Percentiles rank a stretch among this genome's conserved stretches.
phyloP scores from a whole-genome alignment of 1,140 invertebrate genomes.

The Coboldia fuscipes region DNA sequence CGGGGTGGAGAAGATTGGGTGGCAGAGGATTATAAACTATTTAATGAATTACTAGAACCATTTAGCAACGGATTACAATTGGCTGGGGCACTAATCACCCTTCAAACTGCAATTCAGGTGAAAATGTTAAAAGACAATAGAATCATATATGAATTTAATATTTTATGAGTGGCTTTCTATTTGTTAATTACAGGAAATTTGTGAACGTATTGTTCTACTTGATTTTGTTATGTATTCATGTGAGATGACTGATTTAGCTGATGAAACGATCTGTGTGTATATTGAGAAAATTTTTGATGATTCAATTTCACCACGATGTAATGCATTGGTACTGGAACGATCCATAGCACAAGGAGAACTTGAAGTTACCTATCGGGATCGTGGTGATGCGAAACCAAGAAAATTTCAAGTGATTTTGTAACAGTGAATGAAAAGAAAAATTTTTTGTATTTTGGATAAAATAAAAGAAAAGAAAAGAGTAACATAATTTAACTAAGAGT shows the following conservation, averaged over 20 bases:
- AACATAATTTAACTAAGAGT: no score
- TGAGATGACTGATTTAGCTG: constrained; percentile 24
- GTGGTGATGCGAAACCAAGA: no score
- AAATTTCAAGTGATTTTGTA: no score
- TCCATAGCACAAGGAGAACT: no score
- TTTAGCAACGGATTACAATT: constrained; percentile 7
- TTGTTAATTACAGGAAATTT: constrained; percentile 24
- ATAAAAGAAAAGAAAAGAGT: no score
- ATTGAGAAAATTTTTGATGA: constrained; percentile 32
- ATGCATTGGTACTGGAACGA: no score
- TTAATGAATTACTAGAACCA: constrained; percentile 5
- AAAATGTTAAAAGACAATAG: neutral
- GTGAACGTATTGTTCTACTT: constrained; percentile 43
- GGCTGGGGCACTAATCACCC: constrained; percentile 13
- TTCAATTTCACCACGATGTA: constrained; percentile 31
- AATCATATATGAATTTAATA: neutral
- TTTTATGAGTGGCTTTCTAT: constrained; percentile 2
- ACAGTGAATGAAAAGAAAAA: no score
- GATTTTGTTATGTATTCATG: constrained; percentile 39
- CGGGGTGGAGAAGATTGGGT: constrained; percentile 3
- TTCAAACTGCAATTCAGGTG: constrained; percentile 17
- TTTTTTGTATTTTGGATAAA: no score
- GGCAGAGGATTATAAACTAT: constrained; percentile 7
- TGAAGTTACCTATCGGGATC: no score
- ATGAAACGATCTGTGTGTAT: constrained; percentile 16